phyloP scores from a whole-genome alignment of 1,140 invertebrate genomes.

The Cotesia chilonis region DNA sequence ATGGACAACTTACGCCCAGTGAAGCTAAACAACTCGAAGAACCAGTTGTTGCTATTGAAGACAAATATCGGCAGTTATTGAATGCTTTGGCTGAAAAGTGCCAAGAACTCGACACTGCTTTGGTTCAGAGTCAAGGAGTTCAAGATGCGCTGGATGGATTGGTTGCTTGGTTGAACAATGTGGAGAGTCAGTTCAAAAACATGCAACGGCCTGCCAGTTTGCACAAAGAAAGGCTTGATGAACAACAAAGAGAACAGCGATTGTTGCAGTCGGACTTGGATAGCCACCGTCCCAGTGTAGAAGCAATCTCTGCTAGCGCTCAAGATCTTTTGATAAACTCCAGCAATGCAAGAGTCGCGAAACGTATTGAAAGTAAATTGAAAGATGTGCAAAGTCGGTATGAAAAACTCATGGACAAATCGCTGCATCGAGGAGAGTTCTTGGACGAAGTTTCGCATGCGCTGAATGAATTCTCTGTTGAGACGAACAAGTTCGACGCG shows the following conservation, averaged over 20 bases:
- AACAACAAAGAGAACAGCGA: constrained; percentile 86
- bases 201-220: constrained; percentile 85
- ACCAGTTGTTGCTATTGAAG: constrained; percentile 79
- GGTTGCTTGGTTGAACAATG: constrained; percentile 83
- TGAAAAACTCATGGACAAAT: constrained; percentile 84
- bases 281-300: constrained; percentile 83
- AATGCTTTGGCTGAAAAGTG: constrained; percentile 81
- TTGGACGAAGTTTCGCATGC: constrained; percentile 81
- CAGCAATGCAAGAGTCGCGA: constrained; percentile 85
- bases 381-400: constrained; percentile 85
- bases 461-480: constrained; percentile 77
- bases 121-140: constrained; percentile 93
- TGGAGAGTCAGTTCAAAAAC: constrained; percentile 84
- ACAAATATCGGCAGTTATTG: constrained; percentile 79
- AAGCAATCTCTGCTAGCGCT: constrained; percentile 80
- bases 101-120: constrained; percentile 83
- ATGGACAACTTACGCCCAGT: constrained; percentile 80
- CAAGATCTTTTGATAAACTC: constrained; percentile 82
- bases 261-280: constrained; percentile 84
- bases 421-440: constrained; percentile 79
- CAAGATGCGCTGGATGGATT: constrained; percentile 90
- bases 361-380: constrained; percentile 87
- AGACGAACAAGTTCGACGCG: constrained; percentile 74
- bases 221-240: constrained; percentile 87
- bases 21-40: constrained; percentile 82